A percentile compares a stretch with the other conserved stretches of the same genome.
Conservation (phyloP, 2,113 vertebrate genomes). For the Cnemophilus loriae region DNA sequence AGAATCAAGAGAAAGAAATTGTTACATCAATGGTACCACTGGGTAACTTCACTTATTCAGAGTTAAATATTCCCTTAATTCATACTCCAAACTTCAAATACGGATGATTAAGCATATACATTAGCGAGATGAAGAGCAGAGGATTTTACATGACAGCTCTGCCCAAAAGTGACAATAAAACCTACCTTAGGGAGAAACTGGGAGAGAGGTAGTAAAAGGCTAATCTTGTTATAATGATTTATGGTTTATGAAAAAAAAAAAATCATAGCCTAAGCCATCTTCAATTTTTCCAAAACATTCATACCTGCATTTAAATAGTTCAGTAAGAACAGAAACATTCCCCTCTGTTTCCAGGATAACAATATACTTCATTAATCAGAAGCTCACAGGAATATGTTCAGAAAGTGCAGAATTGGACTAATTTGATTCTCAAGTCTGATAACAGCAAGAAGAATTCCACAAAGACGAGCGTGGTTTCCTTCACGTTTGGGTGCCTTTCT, state of each 20-base stretch:
- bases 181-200: neutral
- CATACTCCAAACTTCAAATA: neutral
- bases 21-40: neutral
- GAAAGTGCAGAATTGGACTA: neutral
- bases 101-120: neutral
- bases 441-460: neutral
- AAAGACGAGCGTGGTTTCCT: rapidly evolving
- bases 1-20: neutral
- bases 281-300: neutral
- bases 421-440: neutral
- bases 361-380: neutral
- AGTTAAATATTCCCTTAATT: neutral
- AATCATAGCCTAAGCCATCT: neutral
- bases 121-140: neutral
- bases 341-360: neutral
- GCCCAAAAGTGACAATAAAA: neutral
- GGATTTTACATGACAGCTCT: conserved; percentile 11
- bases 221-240: conserved; percentile 24
- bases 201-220: neutral
- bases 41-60: neutral
- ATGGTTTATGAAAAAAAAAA: neutral
- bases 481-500: neutral
- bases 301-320: neutral
- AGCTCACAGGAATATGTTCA: neutral
- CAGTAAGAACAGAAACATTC: neutral